Evolutionary conservation across 2,888 invertebrate genomes (phyloP), one percentile per base, ranked within the genome.

Genomic region (Rhabditoides inermis): DNA sequence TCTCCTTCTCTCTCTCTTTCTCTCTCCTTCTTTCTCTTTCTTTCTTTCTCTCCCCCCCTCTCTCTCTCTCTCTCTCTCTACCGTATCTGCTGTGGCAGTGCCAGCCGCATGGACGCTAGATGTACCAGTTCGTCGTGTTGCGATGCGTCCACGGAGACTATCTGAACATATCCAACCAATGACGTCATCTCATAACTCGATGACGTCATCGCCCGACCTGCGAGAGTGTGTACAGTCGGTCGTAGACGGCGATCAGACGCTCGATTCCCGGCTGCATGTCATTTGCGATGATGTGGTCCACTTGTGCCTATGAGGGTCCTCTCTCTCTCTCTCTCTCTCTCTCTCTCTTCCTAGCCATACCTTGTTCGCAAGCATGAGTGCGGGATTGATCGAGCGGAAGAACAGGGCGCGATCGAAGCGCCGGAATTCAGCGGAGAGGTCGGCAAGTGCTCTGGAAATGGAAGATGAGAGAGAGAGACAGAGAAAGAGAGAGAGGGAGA

Each of bases 381-480:
- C 51, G 4, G 71, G 69, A 51, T 71, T 69, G 39, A 70, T 68
- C 7, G 71, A 71, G 26, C 71, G 60, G 39, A 69, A 71, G 42
- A 60, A 61, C 1, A 71, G 52, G 2, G 63, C 54, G 18, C 64
- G 53, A 35, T 69, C 70, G 52, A 61, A 63, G 15, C 49, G 50
- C 30, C 49, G 44, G 39, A 63, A 65, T 32, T 65, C 55, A 22
- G 49, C 39, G 28, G 55, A 48, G 1, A 63, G 40, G 18, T 54
- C 45, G 5, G 46, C 46, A 3, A 61, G 49, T 3, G 30, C 45
- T 22, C 61, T 61, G 36, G 12, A 47, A 53, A 12, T n/a, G n/a
- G n/a, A n/a, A n/a, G n/a, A n/a, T n/a, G n/a, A n/a, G n/a, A n/a
- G n/a, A n/a, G n/a, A n/a, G n/a, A n/a, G n/a, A n/a, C n/a, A n/a